phyloP scores from a whole-genome alignment of 2,113 vertebrate species.

The Tragelaphus imberbis region DNA sequence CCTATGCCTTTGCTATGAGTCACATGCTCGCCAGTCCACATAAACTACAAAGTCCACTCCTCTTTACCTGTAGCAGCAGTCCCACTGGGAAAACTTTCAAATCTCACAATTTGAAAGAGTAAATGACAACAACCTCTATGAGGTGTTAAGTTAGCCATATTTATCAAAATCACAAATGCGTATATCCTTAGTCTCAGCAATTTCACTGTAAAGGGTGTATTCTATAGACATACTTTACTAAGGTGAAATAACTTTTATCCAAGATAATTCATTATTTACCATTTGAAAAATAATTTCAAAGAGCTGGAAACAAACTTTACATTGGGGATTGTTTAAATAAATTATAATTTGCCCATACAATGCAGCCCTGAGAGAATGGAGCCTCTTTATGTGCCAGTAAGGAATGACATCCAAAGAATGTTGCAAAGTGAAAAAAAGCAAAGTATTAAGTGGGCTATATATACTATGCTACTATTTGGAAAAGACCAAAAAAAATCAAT shows the following conservation, averaged over 20 bases:
- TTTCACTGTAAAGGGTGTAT: background rate
- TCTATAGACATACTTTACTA: background rate
- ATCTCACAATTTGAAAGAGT: background rate
- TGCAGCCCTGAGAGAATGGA: background rate
- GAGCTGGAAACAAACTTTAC: background rate
- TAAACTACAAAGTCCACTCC: background rate
- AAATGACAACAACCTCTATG: background rate
- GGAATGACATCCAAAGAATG: background rate
- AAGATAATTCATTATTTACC: background rate
- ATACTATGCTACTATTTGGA: background rate
- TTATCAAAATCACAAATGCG: background rate
- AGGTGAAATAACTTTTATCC: background rate
- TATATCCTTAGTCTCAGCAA: background rate
- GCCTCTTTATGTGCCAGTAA: background rate
- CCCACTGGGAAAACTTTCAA: background rate
- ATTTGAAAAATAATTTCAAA: background rate
- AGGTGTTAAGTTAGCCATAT: background rate
- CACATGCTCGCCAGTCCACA: background rate
- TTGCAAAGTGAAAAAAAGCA: background rate
- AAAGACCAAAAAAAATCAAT: background rate
- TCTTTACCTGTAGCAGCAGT: background rate
- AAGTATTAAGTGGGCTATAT: background rate
- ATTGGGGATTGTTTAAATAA: background rate
- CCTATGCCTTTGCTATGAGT: background rate
- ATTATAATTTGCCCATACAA: background rate